Percentiles rank a stretch among this genome's conserved stretches.
Conservation (phyloP, 2,113 vertebrate genomes). For the Petaurus breviceps region DNA sequence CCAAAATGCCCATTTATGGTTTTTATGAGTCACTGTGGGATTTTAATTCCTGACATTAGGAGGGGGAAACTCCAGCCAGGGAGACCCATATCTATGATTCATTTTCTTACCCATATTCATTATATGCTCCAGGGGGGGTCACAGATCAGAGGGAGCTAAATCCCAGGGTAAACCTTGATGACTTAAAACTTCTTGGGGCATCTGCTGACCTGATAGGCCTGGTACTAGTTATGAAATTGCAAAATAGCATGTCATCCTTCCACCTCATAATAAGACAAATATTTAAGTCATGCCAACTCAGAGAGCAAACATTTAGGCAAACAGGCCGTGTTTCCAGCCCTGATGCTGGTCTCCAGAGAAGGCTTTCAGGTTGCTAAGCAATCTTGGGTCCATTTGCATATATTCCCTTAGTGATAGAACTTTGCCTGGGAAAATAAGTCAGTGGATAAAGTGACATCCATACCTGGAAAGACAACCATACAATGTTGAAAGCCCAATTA, state of each 20-base stretch:
- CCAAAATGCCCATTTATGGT: slow-evolving; percentile 5
- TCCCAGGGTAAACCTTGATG: slow-evolving; percentile 49
- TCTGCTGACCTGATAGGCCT: slow-evolving; percentile 52
- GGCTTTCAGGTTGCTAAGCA: slow-evolving; percentile 49
- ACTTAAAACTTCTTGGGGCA: slow-evolving; percentile 50
- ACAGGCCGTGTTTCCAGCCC: slow-evolving; percentile 50
- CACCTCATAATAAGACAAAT: slow-evolving; percentile 71
- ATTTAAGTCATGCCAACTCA: slow-evolving; percentile 50
- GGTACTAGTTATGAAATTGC: slow-evolving; percentile 54
- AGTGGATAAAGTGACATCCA: slow-evolving; percentile 26
- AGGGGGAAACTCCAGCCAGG: neutral
- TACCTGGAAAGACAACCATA: neutral
- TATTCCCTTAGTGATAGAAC: slow-evolving; percentile 23
- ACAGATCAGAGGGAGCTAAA: slow-evolving; percentile 20
- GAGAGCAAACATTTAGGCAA: slow-evolving; percentile 71
- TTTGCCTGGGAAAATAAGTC: slow-evolving; percentile 49
- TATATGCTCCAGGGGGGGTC: slow-evolving; percentile 12
- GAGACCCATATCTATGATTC: slow-evolving; percentile 23
- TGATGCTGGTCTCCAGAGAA: slow-evolving; percentile 64
- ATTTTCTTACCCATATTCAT: slow-evolving; percentile 38
- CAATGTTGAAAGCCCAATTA: neutral
- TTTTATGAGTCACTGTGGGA: neutral
- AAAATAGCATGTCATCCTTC: slow-evolving; percentile 64
- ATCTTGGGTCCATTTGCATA: slow-evolving; percentile 27
- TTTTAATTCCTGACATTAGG: slow-evolving; percentile 45